phyloP scores from a whole-genome alignment of 2,888 invertebrate species.

The Lasioglossum morio region DNA sequence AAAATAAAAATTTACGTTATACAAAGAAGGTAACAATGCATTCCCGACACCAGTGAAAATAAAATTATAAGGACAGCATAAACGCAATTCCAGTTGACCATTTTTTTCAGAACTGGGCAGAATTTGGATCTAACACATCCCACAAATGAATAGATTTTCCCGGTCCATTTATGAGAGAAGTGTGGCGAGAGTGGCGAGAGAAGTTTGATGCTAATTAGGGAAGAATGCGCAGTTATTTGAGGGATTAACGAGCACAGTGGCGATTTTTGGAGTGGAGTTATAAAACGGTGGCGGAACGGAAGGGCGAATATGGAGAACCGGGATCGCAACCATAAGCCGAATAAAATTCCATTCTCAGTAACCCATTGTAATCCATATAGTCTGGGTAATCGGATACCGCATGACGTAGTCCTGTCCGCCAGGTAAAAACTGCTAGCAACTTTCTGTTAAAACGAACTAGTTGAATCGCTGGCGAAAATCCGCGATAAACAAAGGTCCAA shows the following conservation, averaged over 20 bases:
- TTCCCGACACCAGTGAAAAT: neutral
- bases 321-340: neutral
- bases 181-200: neutral
- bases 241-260: neutral
- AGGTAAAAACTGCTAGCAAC: neutral
- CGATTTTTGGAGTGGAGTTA: neutral
- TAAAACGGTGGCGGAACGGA: neutral
- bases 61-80: neutral
- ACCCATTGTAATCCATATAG: constrained; percentile 4
- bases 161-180: neutral
- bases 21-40: neutral
- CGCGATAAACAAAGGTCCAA: neutral
- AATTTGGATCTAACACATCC: neutral
- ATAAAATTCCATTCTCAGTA: neutral
- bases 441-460: neutral
- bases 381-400: neutral
- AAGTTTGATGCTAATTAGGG: neutral
- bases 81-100: neutral
- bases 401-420: neutral
- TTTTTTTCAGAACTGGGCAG: neutral
- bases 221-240: neutral
- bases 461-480: neutral
- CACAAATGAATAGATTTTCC: neutral
- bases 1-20: neutral
- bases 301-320: neutral